These are phyloP conservation scores for Spilosoma lubricipeda DNA, from an alignment of 2,888 invertebrate species.

Conservation along the genomic window DNA sequence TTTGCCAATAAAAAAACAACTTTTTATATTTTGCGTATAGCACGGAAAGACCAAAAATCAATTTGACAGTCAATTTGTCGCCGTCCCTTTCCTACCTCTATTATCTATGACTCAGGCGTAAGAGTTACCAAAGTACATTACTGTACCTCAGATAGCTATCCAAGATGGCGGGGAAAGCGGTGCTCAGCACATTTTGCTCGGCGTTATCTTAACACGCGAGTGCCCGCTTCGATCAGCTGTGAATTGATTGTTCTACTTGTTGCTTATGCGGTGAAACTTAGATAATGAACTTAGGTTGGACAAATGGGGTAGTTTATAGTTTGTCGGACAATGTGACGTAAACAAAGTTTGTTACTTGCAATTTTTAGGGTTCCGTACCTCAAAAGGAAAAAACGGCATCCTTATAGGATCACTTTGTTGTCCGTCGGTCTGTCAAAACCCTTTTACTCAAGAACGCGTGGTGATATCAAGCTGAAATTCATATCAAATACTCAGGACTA, in stretches of 20 bases:
- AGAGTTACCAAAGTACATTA: conserved; percentile 5
- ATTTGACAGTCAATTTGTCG: neutral
- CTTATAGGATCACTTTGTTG: too few species aligned
- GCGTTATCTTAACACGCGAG: conserved; percentile 42
- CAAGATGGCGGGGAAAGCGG: conserved; percentile 12
- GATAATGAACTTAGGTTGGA: conserved; percentile 2
- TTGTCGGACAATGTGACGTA: neutral
- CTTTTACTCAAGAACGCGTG: too few species aligned
- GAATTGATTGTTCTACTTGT: conserved; percentile 48
- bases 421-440: too few species aligned
- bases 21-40: neutral
- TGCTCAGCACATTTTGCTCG: conserved; percentile 23
- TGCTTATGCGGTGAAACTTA: conserved; percentile 27
- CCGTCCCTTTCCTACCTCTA: neutral
- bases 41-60: neutral
- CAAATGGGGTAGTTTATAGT: neutral
- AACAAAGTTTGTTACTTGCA: neutral
- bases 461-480: too few species aligned
- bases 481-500: too few species aligned
- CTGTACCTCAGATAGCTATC: conserved; percentile 3
- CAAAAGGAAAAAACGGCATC: too few species aligned
- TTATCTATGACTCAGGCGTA: neutral
- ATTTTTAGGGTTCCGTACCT: too few species aligned
- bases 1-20: neutral
- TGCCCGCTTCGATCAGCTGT: conserved; percentile 41